Evolutionary conservation across 1,140 invertebrate genomes (phyloP), one percentile per base, ranked within the genome.

Genomic region (Leptestheria dahalacensis): DNA sequence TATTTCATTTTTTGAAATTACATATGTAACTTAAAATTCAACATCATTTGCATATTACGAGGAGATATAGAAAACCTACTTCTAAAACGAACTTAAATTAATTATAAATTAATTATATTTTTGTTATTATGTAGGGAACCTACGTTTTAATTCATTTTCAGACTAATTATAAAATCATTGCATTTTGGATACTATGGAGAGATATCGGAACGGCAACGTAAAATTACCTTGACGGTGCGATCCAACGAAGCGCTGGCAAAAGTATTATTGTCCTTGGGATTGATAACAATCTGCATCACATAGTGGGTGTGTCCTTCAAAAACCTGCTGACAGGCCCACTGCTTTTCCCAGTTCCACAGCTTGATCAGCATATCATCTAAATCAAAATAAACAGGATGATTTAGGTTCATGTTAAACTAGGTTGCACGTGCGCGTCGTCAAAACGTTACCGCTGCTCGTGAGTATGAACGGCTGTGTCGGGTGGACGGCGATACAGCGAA

Each of bases 201-300:
- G n/a, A n/a, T n/a, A 55, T n/a, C n/a, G n/a, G n/a, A n/a, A n/a
- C n/a, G n/a, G n/a, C n/a, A n/a, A n/a, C n/a, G n/a, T 49, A 58
- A 53, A 60, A 64, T 66, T 71, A 87, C 90, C 80, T 99, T 99
- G 4, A 99, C 84, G 1, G 93, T 97, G 63, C 91, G 82, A 74
- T 99, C 97, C 1, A 99, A 76, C 21, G 95, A 98, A 24, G 95
- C 97, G 69, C 91, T 96, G 3, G 95, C 97, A 76, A 99, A 99
- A n/a, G 95, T 98, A 70, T 99, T 99, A 71, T 98, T 99, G 70
- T 99, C 97, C 72, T 99, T 99, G 0, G 97, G 97, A 76, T 99
- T 99, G 64, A 99, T 91, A 0, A 96, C 94, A 67, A 99, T 89
- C 73, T 99, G 94, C 97, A 99, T 99, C 0, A 99, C 94, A 70